A percentile compares a stretch with the other conserved stretches of the same genome.
These are phyloP conservation scores for Hafferia zeledoni DNA, from an alignment of 2,797 vertebrate genomes.

Conservation along the genomic window DNA sequence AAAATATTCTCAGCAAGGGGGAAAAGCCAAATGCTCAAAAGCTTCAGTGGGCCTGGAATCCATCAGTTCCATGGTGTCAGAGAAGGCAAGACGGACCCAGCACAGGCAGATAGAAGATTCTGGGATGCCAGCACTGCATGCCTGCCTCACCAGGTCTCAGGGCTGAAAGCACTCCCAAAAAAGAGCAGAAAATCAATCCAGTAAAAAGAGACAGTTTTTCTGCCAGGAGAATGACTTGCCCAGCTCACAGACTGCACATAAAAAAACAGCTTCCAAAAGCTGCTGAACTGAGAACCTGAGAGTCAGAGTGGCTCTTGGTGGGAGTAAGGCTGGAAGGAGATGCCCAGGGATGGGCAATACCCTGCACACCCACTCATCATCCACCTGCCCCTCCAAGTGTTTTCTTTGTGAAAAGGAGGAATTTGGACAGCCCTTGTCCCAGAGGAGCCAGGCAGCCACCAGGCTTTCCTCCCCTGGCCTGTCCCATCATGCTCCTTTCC, in stretches of 20 bases:
- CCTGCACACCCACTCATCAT: not conserved
- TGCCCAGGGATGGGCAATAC: not conserved
- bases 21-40: not conserved
- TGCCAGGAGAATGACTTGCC: not conserved
- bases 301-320: not conserved
- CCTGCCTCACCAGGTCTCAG: not conserved
- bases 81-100: not conserved
- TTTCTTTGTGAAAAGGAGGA: not conserved
- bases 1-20: not conserved
- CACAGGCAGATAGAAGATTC: not conserved
- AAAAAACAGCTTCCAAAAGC: not conserved
- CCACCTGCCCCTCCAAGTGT: not conserved
- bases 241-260: not conserved
- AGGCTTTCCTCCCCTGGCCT: not conserved
- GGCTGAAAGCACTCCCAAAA: not conserved
- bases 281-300: not conserved
- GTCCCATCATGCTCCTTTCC: not conserved
- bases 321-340: not conserved
- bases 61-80: not conserved
- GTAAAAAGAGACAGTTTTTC: not conserved
- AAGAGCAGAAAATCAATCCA: not conserved
- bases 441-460: not conserved
- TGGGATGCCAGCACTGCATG: not conserved
- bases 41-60: not conserved
- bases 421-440: not conserved